phyloP scores from a whole-genome alignment of 2,888 invertebrate species.

The Oxycera nigricornis region DNA sequence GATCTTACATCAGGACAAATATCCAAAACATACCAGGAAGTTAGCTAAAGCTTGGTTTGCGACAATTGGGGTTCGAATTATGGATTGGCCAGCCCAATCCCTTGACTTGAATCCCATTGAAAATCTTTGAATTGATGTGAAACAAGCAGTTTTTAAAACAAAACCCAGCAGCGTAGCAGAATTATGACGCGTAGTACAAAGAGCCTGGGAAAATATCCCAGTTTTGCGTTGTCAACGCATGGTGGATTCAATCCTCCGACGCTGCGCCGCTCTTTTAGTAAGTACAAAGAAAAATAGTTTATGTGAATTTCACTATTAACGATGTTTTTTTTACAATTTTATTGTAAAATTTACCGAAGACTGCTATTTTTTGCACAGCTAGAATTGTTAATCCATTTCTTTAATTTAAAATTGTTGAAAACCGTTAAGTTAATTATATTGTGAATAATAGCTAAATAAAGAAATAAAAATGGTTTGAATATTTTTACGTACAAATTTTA shows the following conservation, averaged over 20 bases:
- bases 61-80: background rate
- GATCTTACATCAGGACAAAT: slow-evolving; percentile 21
- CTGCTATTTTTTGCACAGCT: background rate
- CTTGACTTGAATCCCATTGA: slow-evolving; percentile 38
- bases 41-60: background rate
- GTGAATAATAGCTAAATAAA: background rate
- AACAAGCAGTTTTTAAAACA: background rate
- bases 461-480: background rate
- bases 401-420: background rate
- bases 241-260: slow-evolving; percentile 16
- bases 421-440: background rate
- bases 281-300: background rate
- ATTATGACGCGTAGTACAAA: background rate
- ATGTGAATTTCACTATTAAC: background rate
- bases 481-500: background rate
- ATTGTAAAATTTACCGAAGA: background rate
- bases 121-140: slow-evolving; percentile 31
- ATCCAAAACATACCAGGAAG: background rate
- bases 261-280: slow-evolving; percentile 14
- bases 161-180: background rate
- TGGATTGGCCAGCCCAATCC: slow-evolving; percentile 31
- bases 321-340: background rate
- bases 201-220: too few species aligned
- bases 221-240: slow-evolving; percentile 1
- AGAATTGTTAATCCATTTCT: background rate